Evolutionary conservation across 2,113 vertebrate genomes (phyloP).

Genomic region (Pomatorhinus ruficollis): DNA sequence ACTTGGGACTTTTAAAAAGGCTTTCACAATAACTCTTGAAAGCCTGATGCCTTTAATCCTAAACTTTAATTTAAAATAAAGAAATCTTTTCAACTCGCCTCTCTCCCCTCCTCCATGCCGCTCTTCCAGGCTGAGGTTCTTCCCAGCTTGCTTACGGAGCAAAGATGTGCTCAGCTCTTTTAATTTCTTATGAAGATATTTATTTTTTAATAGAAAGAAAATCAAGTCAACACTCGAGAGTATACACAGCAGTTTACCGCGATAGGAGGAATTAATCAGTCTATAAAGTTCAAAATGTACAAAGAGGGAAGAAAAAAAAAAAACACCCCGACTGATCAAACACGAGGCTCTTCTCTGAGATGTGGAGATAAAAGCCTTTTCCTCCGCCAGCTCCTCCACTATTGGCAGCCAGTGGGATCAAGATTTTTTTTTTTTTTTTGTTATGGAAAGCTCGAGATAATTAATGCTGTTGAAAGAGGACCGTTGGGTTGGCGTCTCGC

Average conservation of each 20-base stretch:
- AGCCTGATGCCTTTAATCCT: slow-evolving; percentile 75
- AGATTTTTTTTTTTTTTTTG: slow-evolving; percentile 50
- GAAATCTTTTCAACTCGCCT: slow-evolving; percentile 71
- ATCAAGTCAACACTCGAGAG: slow-evolving; percentile 69
- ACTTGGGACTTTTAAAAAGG: slow-evolving; percentile 75
- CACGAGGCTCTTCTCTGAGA: slow-evolving; percentile 65
- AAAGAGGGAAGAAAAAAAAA: slow-evolving; percentile 30
- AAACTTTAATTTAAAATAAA: slow-evolving; percentile 82
- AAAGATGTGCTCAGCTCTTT: slow-evolving; percentile 65
- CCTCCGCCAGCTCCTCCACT: slow-evolving; percentile 69
- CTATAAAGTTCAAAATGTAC: slow-evolving; percentile 73
- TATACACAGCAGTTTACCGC: slow-evolving; percentile 62
- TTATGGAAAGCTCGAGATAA: slow-evolving; percentile 85
- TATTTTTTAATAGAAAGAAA: slow-evolving; percentile 69
- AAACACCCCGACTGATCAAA: slow-evolving; percentile 69
- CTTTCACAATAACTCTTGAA: slow-evolving; percentile 72
- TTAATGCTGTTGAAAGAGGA: slow-evolving; percentile 85
- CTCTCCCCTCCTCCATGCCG: background rate
- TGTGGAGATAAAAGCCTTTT: slow-evolving; percentile 78
- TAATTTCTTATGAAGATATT: slow-evolving; percentile 75
- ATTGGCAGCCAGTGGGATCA: slow-evolving; percentile 80
- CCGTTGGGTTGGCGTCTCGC: slow-evolving; percentile 77
- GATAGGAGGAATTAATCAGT: slow-evolving; percentile 77
- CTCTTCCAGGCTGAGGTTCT: slow-evolving; percentile 19
- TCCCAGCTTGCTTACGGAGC: slow-evolving; percentile 45